Base-by-base conservation (phyloP, 2,888 invertebrate genomes). In the Acleris laterana region DNA sequence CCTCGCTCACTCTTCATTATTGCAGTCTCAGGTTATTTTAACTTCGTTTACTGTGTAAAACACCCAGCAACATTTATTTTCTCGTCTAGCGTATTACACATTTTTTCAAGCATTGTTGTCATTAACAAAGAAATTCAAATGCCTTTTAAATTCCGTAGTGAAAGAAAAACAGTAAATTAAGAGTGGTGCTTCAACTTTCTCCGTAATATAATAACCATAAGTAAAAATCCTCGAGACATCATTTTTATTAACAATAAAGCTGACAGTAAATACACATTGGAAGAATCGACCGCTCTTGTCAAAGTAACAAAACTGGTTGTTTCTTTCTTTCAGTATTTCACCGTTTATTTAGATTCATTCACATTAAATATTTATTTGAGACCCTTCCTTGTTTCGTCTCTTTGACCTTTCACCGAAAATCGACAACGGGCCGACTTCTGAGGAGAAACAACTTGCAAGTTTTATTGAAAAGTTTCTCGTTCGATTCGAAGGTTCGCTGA, bases 401-500 rank as follows among this genome's bases (percentile, higher is more conserved):
- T 44, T 56, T 56, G 46, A 46, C 57, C 25, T 57, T 46, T 57
- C n/a, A 13, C 22, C 57, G 20, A 20, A 6, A 38, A 55, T 38
- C 28, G 59, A 25, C 59, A 17, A 17, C 46, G 46, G 32, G 13
- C 5, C 59, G 49, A 55, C 49, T 64, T 42, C 7, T 22, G 38
- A 38, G 28, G 5, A 11, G 42, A 20, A 20, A 16, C 51, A 44
- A 32, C 60, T 52, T 58, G 19, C 28, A 22, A 61, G 60, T 65
- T 65, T 44, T 60, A 65, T 65, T 65, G 50, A 44, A 60, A 65
- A 60, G 55, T 61, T 65, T 55, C 42, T 49, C 49, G 19, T 55
- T 42, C 49, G 13, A 55, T 42, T 57, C 50, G 42, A 44, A 56
- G 50, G 49, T 60, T 61, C 50, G 55, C 44, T 49, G 49, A 53